Percentiles rank a stretch among this genome's conserved stretches.
These are phyloP conservation scores for Ataeniobius toweri DNA, from an alignment of 2,797 vertebrate genomes.

Conservation along the genomic window DNA sequence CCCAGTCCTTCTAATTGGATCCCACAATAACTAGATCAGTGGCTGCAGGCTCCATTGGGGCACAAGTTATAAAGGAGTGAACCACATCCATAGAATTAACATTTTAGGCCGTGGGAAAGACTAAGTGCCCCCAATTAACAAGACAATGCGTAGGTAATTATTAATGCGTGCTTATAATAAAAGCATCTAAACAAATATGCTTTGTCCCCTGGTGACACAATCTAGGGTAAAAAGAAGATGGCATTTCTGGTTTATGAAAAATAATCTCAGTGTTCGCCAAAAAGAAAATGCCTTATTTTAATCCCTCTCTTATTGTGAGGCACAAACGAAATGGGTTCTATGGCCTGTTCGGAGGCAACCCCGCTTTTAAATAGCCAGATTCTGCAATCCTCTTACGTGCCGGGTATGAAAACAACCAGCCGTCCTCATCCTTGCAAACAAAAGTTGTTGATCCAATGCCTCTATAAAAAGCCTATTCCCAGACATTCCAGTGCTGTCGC, in stretches of 20 bases:
- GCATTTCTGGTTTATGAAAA: conserved; percentile 52
- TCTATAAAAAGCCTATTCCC: conserved; percentile 77
- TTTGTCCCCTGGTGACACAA: conserved; percentile 34
- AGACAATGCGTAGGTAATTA: conserved; percentile 66
- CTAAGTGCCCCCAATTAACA: conserved; percentile 55
- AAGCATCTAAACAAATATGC: conserved; percentile 58
- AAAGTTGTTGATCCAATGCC: conserved; percentile 62
- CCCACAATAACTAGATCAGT: conserved; percentile 1
- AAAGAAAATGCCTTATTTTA: conserved; percentile 63
- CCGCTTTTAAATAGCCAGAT: conserved; percentile 64
- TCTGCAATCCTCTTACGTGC: conserved; percentile 68
- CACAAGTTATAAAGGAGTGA: neutral
- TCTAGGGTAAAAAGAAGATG: conserved; percentile 43
- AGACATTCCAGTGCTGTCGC: conserved; percentile 72
- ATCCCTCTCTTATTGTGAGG: conserved; percentile 65
- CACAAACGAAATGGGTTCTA: conserved; percentile 57
- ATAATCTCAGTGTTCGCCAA: conserved; percentile 60
- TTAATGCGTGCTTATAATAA: conserved; percentile 55
- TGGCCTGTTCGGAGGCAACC: conserved; percentile 49
- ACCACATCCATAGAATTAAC: conserved; percentile 13
- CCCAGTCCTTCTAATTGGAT: conserved; percentile 5
- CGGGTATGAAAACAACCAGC: conserved; percentile 66
- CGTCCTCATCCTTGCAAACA: conserved; percentile 43
- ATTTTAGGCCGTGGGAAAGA: conserved; percentile 69
- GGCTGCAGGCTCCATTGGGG: neutral